Evolutionary conservation across 2,113 vertebrate species (phyloP).

Genomic region (Microtus pennsylvanicus): DNA sequence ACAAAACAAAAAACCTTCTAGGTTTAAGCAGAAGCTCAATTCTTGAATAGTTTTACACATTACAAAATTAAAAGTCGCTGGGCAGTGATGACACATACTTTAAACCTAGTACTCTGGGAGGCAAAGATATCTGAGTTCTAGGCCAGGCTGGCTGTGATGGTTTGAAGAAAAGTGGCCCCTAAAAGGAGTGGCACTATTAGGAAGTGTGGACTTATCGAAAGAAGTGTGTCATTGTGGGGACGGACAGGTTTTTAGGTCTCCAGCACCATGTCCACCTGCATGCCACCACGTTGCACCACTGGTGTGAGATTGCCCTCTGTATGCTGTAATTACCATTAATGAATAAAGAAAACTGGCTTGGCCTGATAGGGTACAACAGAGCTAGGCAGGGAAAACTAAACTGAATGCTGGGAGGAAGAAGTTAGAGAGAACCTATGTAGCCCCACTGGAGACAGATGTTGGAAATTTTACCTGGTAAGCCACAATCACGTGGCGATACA

Average conservation of each 20-base stretch:
- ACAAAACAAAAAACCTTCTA: neutral
- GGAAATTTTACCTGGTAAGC: no score
- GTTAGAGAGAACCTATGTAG: no score
- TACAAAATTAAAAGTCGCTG: neutral
- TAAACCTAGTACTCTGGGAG: neutral
- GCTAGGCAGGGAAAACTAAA: no score
- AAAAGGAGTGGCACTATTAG: neutral
- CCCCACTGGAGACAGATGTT: no score
- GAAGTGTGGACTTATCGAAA: neutral
- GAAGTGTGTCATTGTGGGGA: neutral
- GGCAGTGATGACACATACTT: neutral
- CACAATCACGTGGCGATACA: no score
- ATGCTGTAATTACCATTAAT: no score
- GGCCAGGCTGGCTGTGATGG: neutral
- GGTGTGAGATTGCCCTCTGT: no score
- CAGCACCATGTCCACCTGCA: neutral
- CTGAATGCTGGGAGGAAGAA: no score
- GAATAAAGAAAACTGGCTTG: no score
- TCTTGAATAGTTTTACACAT: neutral
- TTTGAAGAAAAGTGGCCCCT: neutral
- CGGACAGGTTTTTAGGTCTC: neutral
- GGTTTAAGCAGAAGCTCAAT: neutral
- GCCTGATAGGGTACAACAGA: no score
- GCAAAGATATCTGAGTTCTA: neutral
- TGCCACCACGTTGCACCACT: no score